Percentiles rank a stretch among this genome's conserved stretches.
These are phyloP conservation scores for Rhinopomastus cyanomelas DNA, from an alignment of 2,113 vertebrate genomes.

Conservation along the genomic window DNA sequence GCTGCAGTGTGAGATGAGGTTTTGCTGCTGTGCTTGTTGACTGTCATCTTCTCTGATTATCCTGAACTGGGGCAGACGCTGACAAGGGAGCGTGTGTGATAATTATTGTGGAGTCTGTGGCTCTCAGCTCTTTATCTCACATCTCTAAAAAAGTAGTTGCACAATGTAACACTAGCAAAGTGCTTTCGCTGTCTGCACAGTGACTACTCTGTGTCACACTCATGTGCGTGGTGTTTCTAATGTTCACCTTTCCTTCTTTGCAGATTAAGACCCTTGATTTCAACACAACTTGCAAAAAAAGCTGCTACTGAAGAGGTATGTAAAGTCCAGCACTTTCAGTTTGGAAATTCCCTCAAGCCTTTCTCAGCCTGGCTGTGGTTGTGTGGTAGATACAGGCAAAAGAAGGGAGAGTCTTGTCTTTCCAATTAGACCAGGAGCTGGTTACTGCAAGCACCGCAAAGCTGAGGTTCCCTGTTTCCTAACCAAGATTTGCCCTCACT, in stretches of 20 bases:
- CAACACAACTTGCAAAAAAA: constrained; percentile 82
- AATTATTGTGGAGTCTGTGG: background rate
- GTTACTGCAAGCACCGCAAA: background rate
- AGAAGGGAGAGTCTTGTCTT: background rate
- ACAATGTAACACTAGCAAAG: background rate
- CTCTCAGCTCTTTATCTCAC: background rate
- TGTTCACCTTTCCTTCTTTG: constrained; percentile 39
- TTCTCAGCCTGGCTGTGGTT: background rate
- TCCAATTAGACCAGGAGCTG: background rate
- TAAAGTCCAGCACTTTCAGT: background rate
- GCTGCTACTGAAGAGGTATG: constrained; percentile 81
- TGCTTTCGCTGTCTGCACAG: background rate
- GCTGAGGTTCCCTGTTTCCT: background rate
- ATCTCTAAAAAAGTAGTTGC: constrained; percentile 8
- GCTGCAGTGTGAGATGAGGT: background rate
- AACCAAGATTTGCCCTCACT: background rate
- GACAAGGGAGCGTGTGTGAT: background rate
- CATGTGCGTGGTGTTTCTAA: background rate
- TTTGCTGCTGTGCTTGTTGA: background rate
- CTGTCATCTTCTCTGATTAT: background rate
- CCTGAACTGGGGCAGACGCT: background rate
- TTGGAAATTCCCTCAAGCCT: background rate
- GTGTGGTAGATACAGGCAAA: background rate
- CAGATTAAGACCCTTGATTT: constrained; percentile 87
- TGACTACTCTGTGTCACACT: background rate